Evolutionary conservation across 2,797 vertebrate species (phyloP), one percentile per base, ranked within the genome.

Genomic region (Dryobates pubescens): DNA sequence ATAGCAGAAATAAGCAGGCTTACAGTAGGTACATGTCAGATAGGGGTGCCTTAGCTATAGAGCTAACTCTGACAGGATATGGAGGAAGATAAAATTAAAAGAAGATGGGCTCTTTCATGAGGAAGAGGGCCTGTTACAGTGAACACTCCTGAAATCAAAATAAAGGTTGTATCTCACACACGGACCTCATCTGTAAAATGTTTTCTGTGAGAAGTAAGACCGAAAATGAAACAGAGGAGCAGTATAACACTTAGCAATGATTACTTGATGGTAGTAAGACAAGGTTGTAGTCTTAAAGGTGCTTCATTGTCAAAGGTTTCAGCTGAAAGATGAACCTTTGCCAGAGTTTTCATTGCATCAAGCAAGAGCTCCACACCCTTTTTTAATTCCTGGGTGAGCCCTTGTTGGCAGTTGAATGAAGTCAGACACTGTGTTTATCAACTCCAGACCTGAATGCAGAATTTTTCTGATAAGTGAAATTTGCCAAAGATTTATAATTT

Each of bases 1-100:
- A 61, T 12, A 53, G 30, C 56, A 89, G 71, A 72, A 94, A 78
- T 61, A 43, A 93, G 16, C 7, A 73, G 45, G n/a, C 65, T 90
- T 27, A 93, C 76, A 93, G 89, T 78, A 92, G 82, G 47, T 63
- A 19, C 43, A 13, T 88, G 91, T 94, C 80, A 94, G 76, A 84
- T 81, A 38, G 67, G 4, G 78, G 51, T 34, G 4, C 17, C 59
- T 65, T 9, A 75, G 70, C 34, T 53, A 13, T 43, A 15, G 63
- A 72, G 64, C 67, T 51, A 30, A 62, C 41, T 82, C 67, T 58
- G 57, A 82, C 71, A 93, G 93, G 94, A 92, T 90, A 87, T 87
- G 79, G 87, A 83, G 43, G 67, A 88, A 90, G 76, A 78, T 78
- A 56, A 70, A 90, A 90, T n/a, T 74, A 51, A 77, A 72, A 68